Evolutionary conservation across 2,113 vertebrate species (phyloP), one percentile per base, ranked within the genome.

Genomic region (Sinocyclocheilus anshuiensis): DNA sequence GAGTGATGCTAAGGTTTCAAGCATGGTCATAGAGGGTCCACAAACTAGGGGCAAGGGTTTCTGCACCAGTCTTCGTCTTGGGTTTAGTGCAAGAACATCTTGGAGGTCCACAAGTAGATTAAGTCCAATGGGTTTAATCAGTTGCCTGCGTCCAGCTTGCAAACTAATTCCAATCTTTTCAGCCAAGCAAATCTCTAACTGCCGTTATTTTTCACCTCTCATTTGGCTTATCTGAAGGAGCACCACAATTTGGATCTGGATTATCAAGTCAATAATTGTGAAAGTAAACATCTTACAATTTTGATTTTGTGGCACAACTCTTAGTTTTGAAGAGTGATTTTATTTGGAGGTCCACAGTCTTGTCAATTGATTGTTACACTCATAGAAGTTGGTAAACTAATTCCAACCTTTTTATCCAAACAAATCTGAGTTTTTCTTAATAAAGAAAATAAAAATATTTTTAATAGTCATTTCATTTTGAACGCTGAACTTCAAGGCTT

Each of bases 351-450:
- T 57, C 55, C 55, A 57, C 55, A 53, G 7, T 59, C 55, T 18
- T 57, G 4, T 57, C 55, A 59, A 22, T 22, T 22, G 20, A 22
- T n/a, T 22, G 3, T n/a, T 61, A 61, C 18, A 22, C 18, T 57
- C 6, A 50, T 50, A 15, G 13, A 50, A 18, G 50, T 6, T 18
- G 4, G 50, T 18, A 55, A 55, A 55, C 53, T 85, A 93, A 94
- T 93, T 94, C 92, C 92, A 88, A 88, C 87, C 88, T 91, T 88
- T 94, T 93, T 91, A 91, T 87, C 91, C 89, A 94, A 94, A 94
- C 92, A 92, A 92, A 91, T 93, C 83, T 88, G 84, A 86, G 91
- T 84, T 88, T 59, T 92, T 94, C n/a, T n/a, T n/a, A n/a, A n/a
- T n/a, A n/a, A n/a, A n/a, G n/a, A n/a, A n/a, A n/a, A n/a, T n/a